Conservation (phyloP, 2,888 invertebrate genomes). For the Xanthorhoe spadicearia region DNA sequence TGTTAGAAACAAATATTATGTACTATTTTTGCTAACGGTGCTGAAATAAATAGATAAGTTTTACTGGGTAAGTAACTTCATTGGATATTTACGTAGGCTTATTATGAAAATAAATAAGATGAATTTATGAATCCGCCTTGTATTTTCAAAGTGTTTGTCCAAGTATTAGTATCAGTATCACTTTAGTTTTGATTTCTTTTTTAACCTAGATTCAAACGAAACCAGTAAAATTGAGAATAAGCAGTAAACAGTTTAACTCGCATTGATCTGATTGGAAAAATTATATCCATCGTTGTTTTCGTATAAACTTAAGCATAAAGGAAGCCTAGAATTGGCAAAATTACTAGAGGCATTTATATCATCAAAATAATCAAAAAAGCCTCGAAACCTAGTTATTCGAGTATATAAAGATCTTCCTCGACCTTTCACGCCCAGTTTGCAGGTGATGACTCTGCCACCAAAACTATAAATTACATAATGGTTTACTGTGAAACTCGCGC, state of each 20-base stretch:
- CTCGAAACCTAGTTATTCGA: not conserved
- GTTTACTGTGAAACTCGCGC: constrained; percentile 8
- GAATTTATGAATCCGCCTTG: not conserved
- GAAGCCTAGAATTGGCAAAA: not conserved
- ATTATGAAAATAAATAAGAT: constrained; percentile 12
- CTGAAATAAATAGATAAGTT: constrained; percentile 51
- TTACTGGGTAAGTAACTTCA: constrained; percentile 26
- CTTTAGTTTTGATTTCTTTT: too few relatives aligned
- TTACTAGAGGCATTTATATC: too few relatives aligned
- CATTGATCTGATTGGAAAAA: too few relatives aligned
- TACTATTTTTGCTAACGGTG: constrained; percentile 56
- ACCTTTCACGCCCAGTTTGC: not conserved
- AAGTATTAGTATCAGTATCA: too few relatives aligned
- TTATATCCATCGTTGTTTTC: too few relatives aligned
- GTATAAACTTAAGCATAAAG: too few relatives aligned
- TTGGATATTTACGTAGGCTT: constrained; percentile 10
- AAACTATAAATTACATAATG: constrained; percentile 5
- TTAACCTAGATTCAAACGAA: too few relatives aligned
- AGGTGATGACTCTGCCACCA: constrained; percentile 3
- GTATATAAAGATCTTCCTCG: not conserved
- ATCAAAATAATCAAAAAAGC: too few relatives aligned
- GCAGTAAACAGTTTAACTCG: too few relatives aligned
- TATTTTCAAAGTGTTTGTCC: not conserved
- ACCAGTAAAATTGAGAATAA: too few relatives aligned
- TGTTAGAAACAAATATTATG: constrained; percentile 75